Percentiles rank a stretch among this genome's conserved stretches.
Conservation (phyloP, 2,797 vertebrate species). For the Lepus townsendii region DNA sequence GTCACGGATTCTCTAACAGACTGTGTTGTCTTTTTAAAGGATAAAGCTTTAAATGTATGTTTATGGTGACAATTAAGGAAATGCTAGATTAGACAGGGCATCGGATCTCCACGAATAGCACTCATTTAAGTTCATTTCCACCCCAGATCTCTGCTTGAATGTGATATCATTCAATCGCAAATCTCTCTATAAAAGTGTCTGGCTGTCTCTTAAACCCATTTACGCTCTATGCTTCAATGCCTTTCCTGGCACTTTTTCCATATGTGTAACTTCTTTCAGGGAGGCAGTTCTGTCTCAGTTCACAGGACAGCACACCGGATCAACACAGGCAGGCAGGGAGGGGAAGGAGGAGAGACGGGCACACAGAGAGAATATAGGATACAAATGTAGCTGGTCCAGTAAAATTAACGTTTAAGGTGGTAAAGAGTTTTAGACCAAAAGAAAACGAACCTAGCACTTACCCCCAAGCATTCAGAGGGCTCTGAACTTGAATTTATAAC, state of each 20-base stretch:
- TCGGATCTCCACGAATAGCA: slow-evolving; percentile 63
- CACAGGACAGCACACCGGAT: slow-evolving; percentile 71
- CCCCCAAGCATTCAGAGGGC: slow-evolving; percentile 73
- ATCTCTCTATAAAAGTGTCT: slow-evolving; percentile 82
- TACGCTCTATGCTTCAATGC: slow-evolving; percentile 78
- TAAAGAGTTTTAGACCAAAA: slow-evolving; percentile 55
- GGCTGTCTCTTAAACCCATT: slow-evolving; percentile 79
- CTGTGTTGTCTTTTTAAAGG: slow-evolving; percentile 65
- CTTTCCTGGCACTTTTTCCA: slow-evolving; percentile 75
- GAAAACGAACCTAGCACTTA: slow-evolving; percentile 75
- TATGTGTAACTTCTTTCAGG: slow-evolving; percentile 76
- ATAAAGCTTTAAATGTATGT: slow-evolving; percentile 68
- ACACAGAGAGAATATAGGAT: slow-evolving; percentile 39
- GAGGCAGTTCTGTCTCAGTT: slow-evolving; percentile 76
- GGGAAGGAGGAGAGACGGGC: background rate
- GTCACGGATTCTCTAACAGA: slow-evolving; percentile 63
- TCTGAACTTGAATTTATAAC: slow-evolving; percentile 90
- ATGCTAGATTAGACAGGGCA: slow-evolving; percentile 70
- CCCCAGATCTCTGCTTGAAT: slow-evolving; percentile 66
- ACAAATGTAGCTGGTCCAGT: slow-evolving; percentile 53
- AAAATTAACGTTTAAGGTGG: slow-evolving; percentile 73
- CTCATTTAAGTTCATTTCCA: slow-evolving; percentile 72
- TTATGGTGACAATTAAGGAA: slow-evolving; percentile 79
- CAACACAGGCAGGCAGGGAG: slow-evolving; percentile 61
- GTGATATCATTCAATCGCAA: slow-evolving; percentile 70